Evolutionary conservation across 2,797 vertebrate species (phyloP).

Genomic region (Sorex maritimensis): DNA sequence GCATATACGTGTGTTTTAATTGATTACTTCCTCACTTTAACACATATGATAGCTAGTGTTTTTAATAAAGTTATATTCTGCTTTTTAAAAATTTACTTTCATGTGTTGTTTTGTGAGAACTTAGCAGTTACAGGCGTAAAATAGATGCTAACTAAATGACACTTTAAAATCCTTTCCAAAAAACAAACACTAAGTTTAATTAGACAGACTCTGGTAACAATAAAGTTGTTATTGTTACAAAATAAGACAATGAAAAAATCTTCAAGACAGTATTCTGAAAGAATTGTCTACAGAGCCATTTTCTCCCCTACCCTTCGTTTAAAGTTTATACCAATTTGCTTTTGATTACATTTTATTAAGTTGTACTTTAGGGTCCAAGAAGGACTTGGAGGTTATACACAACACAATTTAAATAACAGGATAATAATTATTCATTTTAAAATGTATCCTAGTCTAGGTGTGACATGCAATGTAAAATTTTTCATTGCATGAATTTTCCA

Average conservation of each 20-base stretch:
- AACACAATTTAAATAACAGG: constrained; percentile 57
- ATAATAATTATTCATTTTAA: constrained; percentile 77
- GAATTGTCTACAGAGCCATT: background rate
- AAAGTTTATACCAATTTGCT: constrained; percentile 45
- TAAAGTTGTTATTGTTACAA: constrained; percentile 4
- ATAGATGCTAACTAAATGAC: background rate
- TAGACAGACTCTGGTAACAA: background rate
- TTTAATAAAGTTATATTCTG: background rate
- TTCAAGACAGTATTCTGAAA: background rate
- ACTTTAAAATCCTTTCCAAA: constrained; percentile 34
- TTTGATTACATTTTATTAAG: constrained; percentile 79
- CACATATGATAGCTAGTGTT: background rate
- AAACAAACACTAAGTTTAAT: background rate
- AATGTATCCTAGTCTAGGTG: constrained; percentile 65
- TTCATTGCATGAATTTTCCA: constrained; percentile 65
- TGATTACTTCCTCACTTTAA: constrained; percentile 6
- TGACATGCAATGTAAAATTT: constrained; percentile 64
- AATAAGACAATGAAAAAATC: background rate
- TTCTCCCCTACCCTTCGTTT: background rate
- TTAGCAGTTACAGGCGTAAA: background rate
- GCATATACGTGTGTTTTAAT: background rate
- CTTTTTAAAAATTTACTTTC: background rate
- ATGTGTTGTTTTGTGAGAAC: background rate
- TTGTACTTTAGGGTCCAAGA: constrained; percentile 69
- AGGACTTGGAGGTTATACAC: constrained; percentile 49